Evolutionary conservation across 2,888 invertebrate genomes (phyloP).

Genomic region (Ischnus inquisitorius): DNA sequence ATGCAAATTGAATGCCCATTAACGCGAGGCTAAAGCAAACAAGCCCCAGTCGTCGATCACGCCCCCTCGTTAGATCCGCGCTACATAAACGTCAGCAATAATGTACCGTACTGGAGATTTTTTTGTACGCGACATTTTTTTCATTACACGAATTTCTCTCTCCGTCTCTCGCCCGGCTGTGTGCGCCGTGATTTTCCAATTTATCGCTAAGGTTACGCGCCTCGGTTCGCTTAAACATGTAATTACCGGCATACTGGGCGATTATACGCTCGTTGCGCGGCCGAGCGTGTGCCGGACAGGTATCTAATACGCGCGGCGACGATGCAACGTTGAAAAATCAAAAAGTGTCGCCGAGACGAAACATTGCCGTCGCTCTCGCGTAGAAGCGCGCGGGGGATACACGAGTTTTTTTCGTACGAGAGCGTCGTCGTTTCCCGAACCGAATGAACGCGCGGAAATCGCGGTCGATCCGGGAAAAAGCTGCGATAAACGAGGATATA

Average conservation of each 20-base stretch:
- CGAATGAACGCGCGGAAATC: slow-evolving; percentile 7
- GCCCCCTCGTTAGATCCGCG: slow-evolving; percentile 45
- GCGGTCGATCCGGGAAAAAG: slow-evolving; percentile 11
- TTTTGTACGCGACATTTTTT: slow-evolving; percentile 32
- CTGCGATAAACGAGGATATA: background rate
- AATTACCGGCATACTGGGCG: slow-evolving; percentile 39
- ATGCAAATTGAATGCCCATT: slow-evolving; percentile 55
- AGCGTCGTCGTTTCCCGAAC: slow-evolving; percentile 16
- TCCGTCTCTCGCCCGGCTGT: background rate
- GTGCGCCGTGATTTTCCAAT: slow-evolving; percentile 51
- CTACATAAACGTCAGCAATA: slow-evolving; percentile 29
- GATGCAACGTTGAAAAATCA: slow-evolving; percentile 3
- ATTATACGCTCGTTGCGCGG: slow-evolving; percentile 19
- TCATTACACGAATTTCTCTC: slow-evolving; percentile 3
- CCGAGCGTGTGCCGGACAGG: background rate
- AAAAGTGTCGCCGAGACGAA: background rate
- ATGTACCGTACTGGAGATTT: slow-evolving; percentile 31
- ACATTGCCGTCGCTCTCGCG: background rate
- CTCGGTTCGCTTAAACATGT: slow-evolving; percentile 44
- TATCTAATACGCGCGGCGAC: slow-evolving; percentile 8
- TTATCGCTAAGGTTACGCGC: slow-evolving; percentile 51
- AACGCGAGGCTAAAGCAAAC: slow-evolving; percentile 66
- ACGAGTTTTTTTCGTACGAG: background rate
- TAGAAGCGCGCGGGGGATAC: background rate
- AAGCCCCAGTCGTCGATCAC: slow-evolving; percentile 45